Conservation (phyloP, 2,888 invertebrate genomes). For the Leucophenga montana region DNA sequence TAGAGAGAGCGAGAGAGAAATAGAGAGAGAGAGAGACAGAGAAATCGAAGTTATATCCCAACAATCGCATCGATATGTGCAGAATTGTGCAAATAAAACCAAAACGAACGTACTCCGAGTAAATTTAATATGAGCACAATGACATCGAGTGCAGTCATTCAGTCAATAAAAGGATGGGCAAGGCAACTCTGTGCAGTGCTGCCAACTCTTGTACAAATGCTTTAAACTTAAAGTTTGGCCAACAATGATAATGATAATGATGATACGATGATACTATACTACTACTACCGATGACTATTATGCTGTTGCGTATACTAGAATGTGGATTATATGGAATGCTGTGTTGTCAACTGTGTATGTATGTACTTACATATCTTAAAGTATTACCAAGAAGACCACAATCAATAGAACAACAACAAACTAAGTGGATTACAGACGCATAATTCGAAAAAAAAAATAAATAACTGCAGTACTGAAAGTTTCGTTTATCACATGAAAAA, state of each 20-base stretch:
- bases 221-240: constrained; percentile 2
- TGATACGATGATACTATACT: too few species aligned
- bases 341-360: neutral
- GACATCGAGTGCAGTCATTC: neutral
- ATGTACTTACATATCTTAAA: neutral
- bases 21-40: neutral
- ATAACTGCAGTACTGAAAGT: too few species aligned
- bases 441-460: too few species aligned
- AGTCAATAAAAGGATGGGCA: neutral
- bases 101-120: neutral
- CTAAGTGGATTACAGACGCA: constrained; percentile 12
- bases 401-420: constrained; percentile 1
- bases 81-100: neutral
- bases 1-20: neutral
- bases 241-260: too few species aligned
- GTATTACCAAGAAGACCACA: neutral
- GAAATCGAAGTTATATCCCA: neutral
- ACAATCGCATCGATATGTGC: neutral
- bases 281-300: too few species aligned
- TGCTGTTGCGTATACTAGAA: neutral
- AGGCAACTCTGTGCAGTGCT: neutral
- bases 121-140: constrained; percentile 21
- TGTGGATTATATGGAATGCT: neutral
- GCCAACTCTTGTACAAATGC: constrained; percentile 17
- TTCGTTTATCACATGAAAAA: too few species aligned